A percentile compares a stretch with the other conserved stretches of the same genome.
phyloP scores from a whole-genome alignment of 2,797 vertebrate genomes.

The Fistularia commersonii region DNA sequence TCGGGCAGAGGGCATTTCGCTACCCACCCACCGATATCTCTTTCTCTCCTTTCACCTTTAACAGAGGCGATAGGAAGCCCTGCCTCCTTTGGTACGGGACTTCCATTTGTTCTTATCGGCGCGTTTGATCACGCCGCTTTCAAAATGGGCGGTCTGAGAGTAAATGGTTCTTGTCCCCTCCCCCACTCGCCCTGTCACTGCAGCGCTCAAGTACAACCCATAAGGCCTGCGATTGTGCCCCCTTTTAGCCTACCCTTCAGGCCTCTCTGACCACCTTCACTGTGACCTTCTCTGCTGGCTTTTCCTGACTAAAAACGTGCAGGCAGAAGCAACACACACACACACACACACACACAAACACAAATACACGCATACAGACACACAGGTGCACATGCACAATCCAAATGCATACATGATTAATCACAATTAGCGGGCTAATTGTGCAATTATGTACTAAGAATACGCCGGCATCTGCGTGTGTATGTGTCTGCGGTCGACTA shows the following conservation, averaged over 20 bases:
- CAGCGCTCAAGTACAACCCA: constrained; percentile 41
- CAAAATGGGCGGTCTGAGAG: constrained; percentile 45
- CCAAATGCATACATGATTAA: constrained; percentile 36
- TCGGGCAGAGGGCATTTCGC: no score
- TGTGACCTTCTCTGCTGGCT: constrained; percentile 40
- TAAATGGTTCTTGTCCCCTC: constrained; percentile 36
- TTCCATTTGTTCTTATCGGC: constrained; percentile 45
- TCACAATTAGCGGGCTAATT: constrained; percentile 49
- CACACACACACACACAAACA: no score
- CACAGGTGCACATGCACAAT: constrained; percentile 14
- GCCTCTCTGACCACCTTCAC: constrained; percentile 32
- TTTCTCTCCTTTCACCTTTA: no score
- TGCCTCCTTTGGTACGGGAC: constrained; percentile 39
- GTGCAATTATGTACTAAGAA: constrained; percentile 37
- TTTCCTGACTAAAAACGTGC: constrained; percentile 22
- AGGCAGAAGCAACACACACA: background rate
- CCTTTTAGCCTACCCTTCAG: constrained; percentile 25
- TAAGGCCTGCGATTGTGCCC: constrained; percentile 24
- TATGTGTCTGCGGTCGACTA: constrained; percentile 6
- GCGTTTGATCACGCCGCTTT: constrained; percentile 41
- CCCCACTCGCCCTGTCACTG: constrained; percentile 33
- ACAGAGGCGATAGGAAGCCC: no score
- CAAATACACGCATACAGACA: constrained; percentile 2
- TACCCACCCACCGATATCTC: no score
- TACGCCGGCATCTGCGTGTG: constrained; percentile 32